Percentiles rank a stretch among this genome's conserved stretches.
These are phyloP conservation scores for Daphoenositta chrysoptera DNA, from an alignment of 2,113 vertebrate species.

Conservation along the genomic window DNA sequence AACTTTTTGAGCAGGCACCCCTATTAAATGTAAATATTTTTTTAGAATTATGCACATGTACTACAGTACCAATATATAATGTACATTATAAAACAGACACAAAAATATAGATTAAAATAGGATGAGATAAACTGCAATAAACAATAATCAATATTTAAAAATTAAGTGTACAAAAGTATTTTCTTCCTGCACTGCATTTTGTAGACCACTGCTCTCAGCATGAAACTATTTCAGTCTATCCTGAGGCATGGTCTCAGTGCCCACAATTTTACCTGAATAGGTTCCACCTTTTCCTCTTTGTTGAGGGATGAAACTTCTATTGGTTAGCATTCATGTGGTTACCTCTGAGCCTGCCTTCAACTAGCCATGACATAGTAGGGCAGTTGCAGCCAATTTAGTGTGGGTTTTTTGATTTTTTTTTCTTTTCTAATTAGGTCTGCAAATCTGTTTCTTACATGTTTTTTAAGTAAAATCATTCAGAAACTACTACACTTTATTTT, in stretches of 20 bases:
- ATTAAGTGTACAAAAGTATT: background rate
- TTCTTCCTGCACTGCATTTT: background rate
- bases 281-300: background rate
- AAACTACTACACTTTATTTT: background rate
- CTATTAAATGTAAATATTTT: background rate
- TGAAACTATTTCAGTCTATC: background rate
- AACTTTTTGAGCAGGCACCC: background rate
- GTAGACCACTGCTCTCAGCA: background rate
- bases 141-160: background rate
- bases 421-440: background rate
- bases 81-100: background rate
- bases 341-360: background rate
- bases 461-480: background rate
- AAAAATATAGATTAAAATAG: background rate
- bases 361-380: background rate
- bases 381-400: background rate
- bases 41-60: background rate
- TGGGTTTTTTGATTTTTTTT: fast-evolving
- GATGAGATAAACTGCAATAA: background rate
- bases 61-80: background rate
- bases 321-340: background rate
- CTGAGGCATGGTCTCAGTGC: background rate
- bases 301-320: background rate
- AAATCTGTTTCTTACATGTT: background rate
- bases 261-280: background rate